These are phyloP conservation scores for Trileptium ribeirensis DNA, from an alignment of 2,888 invertebrate species.

Conservation along the genomic window DNA sequence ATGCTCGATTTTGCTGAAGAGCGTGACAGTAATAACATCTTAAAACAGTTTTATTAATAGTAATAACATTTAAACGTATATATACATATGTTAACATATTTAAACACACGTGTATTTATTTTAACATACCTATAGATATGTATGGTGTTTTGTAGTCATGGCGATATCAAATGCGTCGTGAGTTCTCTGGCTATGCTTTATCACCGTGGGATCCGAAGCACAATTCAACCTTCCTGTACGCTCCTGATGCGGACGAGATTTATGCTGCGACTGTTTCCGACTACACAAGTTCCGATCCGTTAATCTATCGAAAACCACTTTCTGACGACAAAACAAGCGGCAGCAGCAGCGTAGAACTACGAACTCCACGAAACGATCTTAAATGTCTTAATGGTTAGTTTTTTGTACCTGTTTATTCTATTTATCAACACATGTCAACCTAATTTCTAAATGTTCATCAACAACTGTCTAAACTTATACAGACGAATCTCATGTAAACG, in stretches of 20 bases:
- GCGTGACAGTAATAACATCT: too few relatives aligned
- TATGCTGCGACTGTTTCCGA: slow-evolving; percentile 65
- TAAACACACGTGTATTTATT: too few relatives aligned
- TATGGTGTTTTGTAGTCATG: slow-evolving; percentile 14
- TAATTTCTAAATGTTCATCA: too few relatives aligned
- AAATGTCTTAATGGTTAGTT: neutral
- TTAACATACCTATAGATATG: too few relatives aligned
- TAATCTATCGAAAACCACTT: slow-evolving; percentile 76
- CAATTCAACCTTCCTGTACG: slow-evolving; percentile 80
- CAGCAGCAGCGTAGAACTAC: neutral
- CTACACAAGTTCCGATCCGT: slow-evolving; percentile 84
- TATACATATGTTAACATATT: too few relatives aligned
- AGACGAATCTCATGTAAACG: too few relatives aligned
- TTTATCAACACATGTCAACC: too few relatives aligned
- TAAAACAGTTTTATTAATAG: too few relatives aligned
- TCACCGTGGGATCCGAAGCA: slow-evolving; percentile 91
- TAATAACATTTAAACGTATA: too few relatives aligned
- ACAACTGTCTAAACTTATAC: too few relatives aligned
- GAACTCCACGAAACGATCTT: neutral
- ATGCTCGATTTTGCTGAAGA: too few relatives aligned
- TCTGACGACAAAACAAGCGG: neutral
- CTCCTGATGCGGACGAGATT: slow-evolving; percentile 39
- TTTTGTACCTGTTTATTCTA: too few relatives aligned
- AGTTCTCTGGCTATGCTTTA: slow-evolving; percentile 55
- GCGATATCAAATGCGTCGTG: slow-evolving; percentile 48